Conservation (phyloP, 2,888 invertebrate species). For the Elmis aenea region DNA sequence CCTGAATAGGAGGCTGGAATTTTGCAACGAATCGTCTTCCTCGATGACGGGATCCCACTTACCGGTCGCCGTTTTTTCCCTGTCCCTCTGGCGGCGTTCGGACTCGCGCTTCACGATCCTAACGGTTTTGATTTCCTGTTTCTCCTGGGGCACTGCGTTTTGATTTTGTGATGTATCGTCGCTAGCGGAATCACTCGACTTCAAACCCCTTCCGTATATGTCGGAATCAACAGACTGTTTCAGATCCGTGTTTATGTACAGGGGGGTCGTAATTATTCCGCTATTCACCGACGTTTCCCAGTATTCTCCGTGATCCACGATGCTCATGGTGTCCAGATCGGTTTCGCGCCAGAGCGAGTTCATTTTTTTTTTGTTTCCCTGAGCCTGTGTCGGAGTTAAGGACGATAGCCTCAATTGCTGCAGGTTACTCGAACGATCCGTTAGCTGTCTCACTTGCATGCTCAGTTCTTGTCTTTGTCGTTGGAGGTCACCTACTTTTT, state of each 20-base stretch:
- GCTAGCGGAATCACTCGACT: conserved; percentile 44
- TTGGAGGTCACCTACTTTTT: conserved; percentile 78
- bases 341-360: conserved; percentile 82
- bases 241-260: conserved; percentile 64
- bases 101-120: conserved; percentile 90
- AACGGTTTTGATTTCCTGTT: conserved; percentile 87
- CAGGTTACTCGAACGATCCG: conserved; percentile 72
- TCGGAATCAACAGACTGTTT: conserved; percentile 33
- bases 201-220: conserved; percentile 57
- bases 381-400: conserved; percentile 6
- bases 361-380: conserved; percentile 52
- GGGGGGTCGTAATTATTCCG: conserved; percentile 50
- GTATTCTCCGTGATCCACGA: conserved; percentile 64
- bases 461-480: conserved; percentile 81
- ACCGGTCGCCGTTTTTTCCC: conserved; percentile 56
- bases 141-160: conserved; percentile 57
- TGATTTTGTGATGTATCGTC: conserved; percentile 34
- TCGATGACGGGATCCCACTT: conserved; percentile 45
- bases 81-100: conserved; percentile 76
- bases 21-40: conserved; percentile 41
- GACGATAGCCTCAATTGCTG: conserved; percentile 52
- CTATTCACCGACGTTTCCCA: conserved; percentile 39
- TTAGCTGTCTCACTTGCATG: conserved; percentile 77
- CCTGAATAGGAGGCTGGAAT: conserved; percentile 34
- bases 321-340: conserved; percentile 78